phyloP scores from a whole-genome alignment of 2,113 vertebrate genomes.

The Lepisosteus osseus region DNA sequence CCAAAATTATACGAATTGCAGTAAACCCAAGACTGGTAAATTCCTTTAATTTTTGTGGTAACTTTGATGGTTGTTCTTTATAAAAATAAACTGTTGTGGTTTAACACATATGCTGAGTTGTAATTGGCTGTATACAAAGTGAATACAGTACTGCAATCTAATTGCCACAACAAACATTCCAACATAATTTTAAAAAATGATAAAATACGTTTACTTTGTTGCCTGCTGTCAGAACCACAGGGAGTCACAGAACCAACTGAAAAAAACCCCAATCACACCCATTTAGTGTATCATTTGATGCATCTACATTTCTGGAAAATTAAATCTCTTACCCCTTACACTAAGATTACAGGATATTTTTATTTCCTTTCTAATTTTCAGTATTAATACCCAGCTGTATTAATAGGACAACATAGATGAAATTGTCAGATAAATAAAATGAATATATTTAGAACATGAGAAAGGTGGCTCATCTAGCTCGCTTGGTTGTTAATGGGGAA shows the following conservation, averaged over 20 bases:
- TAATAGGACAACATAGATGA: too few relatives aligned
- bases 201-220: slow-evolving; percentile 32
- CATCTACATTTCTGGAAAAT: slow-evolving; percentile 10
- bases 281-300: slow-evolving; percentile 8
- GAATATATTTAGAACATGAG: too few relatives aligned
- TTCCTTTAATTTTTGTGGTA: slow-evolving; percentile 79
- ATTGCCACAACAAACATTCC: slow-evolving; percentile 48
- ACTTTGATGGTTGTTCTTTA: slow-evolving; percentile 65
- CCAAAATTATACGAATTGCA: slow-evolving; percentile 82
- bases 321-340: too few relatives aligned
- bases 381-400: too few relatives aligned
- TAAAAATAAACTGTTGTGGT: slow-evolving; percentile 68
- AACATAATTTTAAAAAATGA: slow-evolving; percentile 36
- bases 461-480: too few relatives aligned
- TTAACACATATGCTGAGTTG: slow-evolving; percentile 62
- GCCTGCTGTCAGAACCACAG: slow-evolving; percentile 20
- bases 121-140: slow-evolving; percentile 69
- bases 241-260: too few relatives aligned
- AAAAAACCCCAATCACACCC: slow-evolving; percentile 20
- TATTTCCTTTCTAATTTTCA: too few relatives aligned
- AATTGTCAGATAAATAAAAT: too few relatives aligned
- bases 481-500: too few relatives aligned
- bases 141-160: slow-evolving; percentile 53
- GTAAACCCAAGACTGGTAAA: slow-evolving; percentile 68
- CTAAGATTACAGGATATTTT: too few relatives aligned